Conservation (phyloP, 1,140 invertebrate species). For the Homalodisca vitripennis region DNA sequence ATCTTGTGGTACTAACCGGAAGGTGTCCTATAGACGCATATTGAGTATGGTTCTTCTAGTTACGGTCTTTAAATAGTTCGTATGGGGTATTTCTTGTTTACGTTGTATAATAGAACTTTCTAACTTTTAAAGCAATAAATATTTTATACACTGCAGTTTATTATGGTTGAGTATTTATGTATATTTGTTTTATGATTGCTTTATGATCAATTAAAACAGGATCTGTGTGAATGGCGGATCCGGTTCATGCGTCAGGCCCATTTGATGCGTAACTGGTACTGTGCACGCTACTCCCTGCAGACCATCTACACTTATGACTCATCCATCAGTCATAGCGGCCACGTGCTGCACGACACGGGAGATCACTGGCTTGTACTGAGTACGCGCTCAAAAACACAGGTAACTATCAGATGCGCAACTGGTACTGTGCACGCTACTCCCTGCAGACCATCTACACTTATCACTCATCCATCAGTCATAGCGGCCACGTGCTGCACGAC, state of each 20-base stretch:
- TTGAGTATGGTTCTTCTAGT: too few species aligned
- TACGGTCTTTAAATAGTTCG: too few species aligned
- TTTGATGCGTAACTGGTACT: slow-evolving; percentile 1
- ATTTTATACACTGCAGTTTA: too few species aligned
- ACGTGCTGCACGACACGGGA: not conserved
- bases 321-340: not conserved
- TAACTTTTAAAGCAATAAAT: too few species aligned
- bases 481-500: slow-evolving; percentile 3
- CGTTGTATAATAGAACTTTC: too few species aligned
- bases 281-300: not conserved
- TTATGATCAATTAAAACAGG: too few species aligned
- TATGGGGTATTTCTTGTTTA: too few species aligned
- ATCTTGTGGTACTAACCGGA: too few species aligned
- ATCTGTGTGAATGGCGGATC: slow-evolving; percentile 7
- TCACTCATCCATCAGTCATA: not conserved
- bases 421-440: not conserved
- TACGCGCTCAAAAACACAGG: slow-evolving; percentile 6
- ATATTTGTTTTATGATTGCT: too few species aligned
- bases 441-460: slow-evolving; percentile 20
- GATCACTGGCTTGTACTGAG: slow-evolving; percentile 1
- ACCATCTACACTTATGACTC: slow-evolving; percentile 12
- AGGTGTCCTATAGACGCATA: too few species aligned
- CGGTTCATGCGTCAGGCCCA: slow-evolving; percentile 3
- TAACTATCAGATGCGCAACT: too few species aligned
- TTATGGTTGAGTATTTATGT: too few species aligned